Evolutionary conservation across 2,797 vertebrate genomes (phyloP), one percentile per base, ranked within the genome.

Genomic region (Paramormyrops hopkinsi): DNA sequence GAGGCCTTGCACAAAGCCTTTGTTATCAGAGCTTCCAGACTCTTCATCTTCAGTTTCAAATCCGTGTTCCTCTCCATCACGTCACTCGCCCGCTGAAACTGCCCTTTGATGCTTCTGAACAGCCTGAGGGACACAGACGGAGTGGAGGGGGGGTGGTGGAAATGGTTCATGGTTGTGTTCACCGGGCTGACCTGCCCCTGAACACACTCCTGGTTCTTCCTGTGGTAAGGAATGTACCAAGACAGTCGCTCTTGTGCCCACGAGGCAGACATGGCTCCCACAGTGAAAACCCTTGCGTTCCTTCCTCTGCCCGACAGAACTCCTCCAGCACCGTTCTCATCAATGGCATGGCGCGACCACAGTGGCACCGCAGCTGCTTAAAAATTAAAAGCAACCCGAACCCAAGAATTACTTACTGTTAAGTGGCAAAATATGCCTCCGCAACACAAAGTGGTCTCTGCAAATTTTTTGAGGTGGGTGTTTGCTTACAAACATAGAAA

Each of bases 191-290:
- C 89, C 65, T 84, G 79, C 86, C 29, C 88, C 93, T 50, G n/a
- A 91, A 19, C 85, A 89, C 91, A 41, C 88, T 79, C 87, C 6
- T 90, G 88, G 93, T 92, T 92, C 59, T 69, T 82, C 46, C 54
- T 44, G 8, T 48, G 25, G 33, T 87, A 37, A 59, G 37, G 37
- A 8, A 37, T n/a, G 53, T 41, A 4, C 50, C 14, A 25, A 14
- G 25, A 5, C 22, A 79, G 6, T 19, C 37, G 5, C 73, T 44
- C 19, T 7, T 41, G 50, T 87, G 85, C 29, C 85, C 25, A 53
- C 5, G 29, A 87, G 22, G 25, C 85, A 37, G 14, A 37, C 50
- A 85, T 53, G 50, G 12, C 12, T 41, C 85, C 29, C 9, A 6
- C 51, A 8, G 50, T 8, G 50, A 37, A 41, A 17, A 17, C 29